Base-by-base conservation (phyloP, 1,140 invertebrate species). In the Oncopeltus fasciatus region DNA sequence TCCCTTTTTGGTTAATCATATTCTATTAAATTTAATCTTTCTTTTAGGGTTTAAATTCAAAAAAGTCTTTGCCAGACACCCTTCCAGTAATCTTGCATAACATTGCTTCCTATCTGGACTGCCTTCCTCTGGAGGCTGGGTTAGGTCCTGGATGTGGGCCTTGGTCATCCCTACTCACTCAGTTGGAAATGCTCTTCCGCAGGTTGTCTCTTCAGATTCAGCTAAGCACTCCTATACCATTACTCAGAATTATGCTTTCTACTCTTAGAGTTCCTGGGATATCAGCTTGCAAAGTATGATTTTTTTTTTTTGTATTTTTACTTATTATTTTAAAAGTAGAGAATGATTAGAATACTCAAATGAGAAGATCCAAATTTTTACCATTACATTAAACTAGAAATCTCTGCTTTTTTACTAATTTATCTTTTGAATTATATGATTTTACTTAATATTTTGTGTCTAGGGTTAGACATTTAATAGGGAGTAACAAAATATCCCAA, bases 101-200 rank as follows among this genome's bases (percentile, higher is more conserved):
- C 75, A 83, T 98, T 68, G 86, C 92, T 1, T 87, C 83, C 69
- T 98, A 98, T 75, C 78, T 98, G 70, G 91, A 95, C 69, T 93
- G 89, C 75, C 77, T 98, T 33, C 86, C 91, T 3, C 74, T 92
- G 62, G 93, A 97, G 72, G 85, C 84, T 2, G 82, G 83, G 14
- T 77, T 87, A 18, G 84, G 84, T 0, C 77, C 83, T 44, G 79
- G 77, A 26, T 76, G 80, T 16, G 72, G 76, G 0, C 79, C 83
- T 21, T 97, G 93, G 86, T 82, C 81, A 61, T 80, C 83, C 24
- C 83, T 95, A 2, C 79, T 98, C 53, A 75, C 84, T 38, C 85
- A 90, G 70, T 78, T 91, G 70, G 96, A 99, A 66, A 80, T 81
- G 16, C 82, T 98, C 65, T 87, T 95, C 71, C 80, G 94, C 24